Evolutionary conservation across 2,888 invertebrate species (phyloP), one percentile per base, ranked within the genome.

Genomic region (Pristionchus exspectatus): DNA sequence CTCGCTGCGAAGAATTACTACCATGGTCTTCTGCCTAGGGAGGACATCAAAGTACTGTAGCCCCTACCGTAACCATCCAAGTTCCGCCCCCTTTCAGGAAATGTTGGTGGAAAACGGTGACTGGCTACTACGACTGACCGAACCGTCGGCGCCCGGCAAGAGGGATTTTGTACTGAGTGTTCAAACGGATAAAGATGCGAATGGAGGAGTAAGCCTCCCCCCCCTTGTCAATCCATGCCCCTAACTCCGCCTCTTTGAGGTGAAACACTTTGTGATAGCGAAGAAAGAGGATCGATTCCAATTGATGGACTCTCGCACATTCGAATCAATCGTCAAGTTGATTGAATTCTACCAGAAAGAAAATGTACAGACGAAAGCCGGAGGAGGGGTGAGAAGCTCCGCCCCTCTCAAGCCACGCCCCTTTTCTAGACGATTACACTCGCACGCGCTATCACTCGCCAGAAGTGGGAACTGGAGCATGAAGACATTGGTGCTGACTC

Each of bases 401-500:
- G 27, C 50, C 81, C 44, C 54, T 44, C 50, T 12, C 50, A n/a
- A n/a, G n/a, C 30, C 33, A 12, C 44, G n/a, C 81, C 81, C 27
- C 66, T 4, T 18, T 63, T 63, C 14, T 66, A 66, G 50, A 21
- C 69, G n/a, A 50, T 87, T 10, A 38, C 66, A 12, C 56, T 88
- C 33, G 44, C 21, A 5, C 50, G 59, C 3, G 33, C 77, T 0
- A 72, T 66, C 1, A 21, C 33, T 0, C 74, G 77, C 0, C 74
- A 88, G 77, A 88, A 56, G 24, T 88, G 88, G 88, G 88, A 88
- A 24, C 77, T 88, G n/a, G 88, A 88, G 5, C 88, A 88, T 27
- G 88, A 74, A 12, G 77, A 88, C 77, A 77, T 88, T 56, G 88
- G 77, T 88, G 14, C 24, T 50, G 16, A 33, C 44, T 10, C 66